phyloP scores from a whole-genome alignment of 2,888 invertebrate species.

The Xestia rhomboidea region DNA sequence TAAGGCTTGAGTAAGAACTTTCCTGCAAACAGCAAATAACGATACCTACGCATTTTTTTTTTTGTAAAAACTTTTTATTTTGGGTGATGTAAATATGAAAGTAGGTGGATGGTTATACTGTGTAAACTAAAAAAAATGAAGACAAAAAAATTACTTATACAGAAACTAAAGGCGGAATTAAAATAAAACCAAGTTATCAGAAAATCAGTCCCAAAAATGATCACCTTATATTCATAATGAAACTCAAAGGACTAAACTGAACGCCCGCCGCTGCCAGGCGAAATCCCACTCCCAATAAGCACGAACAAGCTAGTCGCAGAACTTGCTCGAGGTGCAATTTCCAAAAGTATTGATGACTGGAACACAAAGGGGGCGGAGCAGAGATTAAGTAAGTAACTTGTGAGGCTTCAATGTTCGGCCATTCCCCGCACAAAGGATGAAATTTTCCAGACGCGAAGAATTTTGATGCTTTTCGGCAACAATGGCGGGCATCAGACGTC shows the following conservation, averaged over 20 bases:
- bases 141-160: not conserved
- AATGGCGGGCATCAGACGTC: slow-evolving; percentile 78
- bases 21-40: not conserved
- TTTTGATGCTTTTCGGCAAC: slow-evolving; percentile 81
- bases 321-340: slow-evolving; percentile 77
- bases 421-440: slow-evolving; percentile 80
- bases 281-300: slow-evolving; percentile 63
- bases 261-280: slow-evolving; percentile 23
- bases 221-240: slow-evolving; percentile 2
- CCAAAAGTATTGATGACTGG: slow-evolving; percentile 84
- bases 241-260: slow-evolving; percentile 36
- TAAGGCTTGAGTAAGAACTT: not conserved
- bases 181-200: not conserved
- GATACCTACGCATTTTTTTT: not conserved
- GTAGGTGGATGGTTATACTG: not conserved
- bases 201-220: slow-evolving; percentile 1
- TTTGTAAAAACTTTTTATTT: not conserved
- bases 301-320: slow-evolving; percentile 69
- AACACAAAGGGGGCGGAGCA: slow-evolving; percentile 81
- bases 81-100: not conserved
- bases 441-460: slow-evolving; percentile 84
- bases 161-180: too few species aligned
- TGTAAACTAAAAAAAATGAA: not conserved
- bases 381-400: slow-evolving; percentile 86
- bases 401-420: slow-evolving; percentile 81